Conservation (phyloP, 2,797 vertebrate genomes). For the Cirrhinus mrigala region DNA sequence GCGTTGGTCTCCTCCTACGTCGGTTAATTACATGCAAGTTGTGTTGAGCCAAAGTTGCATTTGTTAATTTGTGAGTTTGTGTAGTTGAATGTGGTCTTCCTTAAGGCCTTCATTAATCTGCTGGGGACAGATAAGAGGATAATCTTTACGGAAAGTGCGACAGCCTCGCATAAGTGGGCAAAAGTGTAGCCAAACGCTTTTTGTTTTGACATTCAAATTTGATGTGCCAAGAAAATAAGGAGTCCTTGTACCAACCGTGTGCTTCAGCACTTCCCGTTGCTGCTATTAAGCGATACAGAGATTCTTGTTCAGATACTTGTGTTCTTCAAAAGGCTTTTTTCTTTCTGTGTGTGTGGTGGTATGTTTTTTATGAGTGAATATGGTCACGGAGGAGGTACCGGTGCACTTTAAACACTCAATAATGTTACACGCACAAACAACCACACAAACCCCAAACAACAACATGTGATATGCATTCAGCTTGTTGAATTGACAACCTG, state of each 20-base stretch:
- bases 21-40: slow-evolving; percentile 35
- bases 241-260: slow-evolving; percentile 42
- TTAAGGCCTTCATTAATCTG: slow-evolving; percentile 40
- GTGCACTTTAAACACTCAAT: neutral
- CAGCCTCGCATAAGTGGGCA: slow-evolving; percentile 41
- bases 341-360: neutral
- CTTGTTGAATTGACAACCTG: slow-evolving; percentile 71
- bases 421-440: neutral
- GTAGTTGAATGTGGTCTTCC: slow-evolving; percentile 18
- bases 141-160: slow-evolving; percentile 4
- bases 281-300: neutral
- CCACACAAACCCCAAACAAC: slow-evolving; percentile 50
- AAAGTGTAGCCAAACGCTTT: slow-evolving; percentile 55
- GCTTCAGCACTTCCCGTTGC: slow-evolving; percentile 36
- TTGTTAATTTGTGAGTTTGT: slow-evolving; percentile 31
- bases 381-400: neutral
- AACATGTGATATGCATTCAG: slow-evolving; percentile 79
- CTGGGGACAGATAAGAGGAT: slow-evolving; percentile 38
- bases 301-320: neutral
- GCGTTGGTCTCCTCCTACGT: slow-evolving; percentile 45
- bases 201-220: slow-evolving; percentile 70
- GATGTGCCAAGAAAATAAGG: slow-evolving; percentile 54
- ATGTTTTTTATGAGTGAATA: neutral
- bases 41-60: slow-evolving; percentile 1
- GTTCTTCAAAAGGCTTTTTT: neutral